Conservation (phyloP, 92 coral and sea anemone species). For the Porites divaricata region DNA sequence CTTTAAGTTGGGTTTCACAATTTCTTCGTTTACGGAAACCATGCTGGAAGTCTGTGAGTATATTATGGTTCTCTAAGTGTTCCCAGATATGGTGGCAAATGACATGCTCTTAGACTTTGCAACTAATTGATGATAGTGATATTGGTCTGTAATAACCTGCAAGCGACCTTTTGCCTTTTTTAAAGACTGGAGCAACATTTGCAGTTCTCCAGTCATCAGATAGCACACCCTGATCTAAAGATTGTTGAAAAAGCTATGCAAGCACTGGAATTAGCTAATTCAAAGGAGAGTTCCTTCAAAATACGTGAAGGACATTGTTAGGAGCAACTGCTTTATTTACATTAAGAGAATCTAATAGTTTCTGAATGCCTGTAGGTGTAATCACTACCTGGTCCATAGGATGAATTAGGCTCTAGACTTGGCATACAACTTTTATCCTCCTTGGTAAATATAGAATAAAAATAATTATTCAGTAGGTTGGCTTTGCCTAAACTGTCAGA, state of each 20-base stretch:
- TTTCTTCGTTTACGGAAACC: constrained; percentile 47
- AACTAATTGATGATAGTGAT: constrained; percentile 34
- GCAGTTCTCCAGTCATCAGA: constrained; percentile 17
- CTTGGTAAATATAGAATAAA: constrained; percentile 16
- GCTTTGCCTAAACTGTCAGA: constrained; percentile 26
- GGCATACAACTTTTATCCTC: constrained; percentile 2
- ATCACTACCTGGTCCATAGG: constrained; percentile 21
- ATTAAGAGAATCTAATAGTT: constrained; percentile 42
- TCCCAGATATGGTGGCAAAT: constrained; percentile 48
- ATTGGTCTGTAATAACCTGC: constrained; percentile 23
- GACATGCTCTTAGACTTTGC: constrained; percentile 35
- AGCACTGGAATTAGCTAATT: neutral
- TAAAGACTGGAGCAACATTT: constrained; percentile 41
- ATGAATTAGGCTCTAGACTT: constrained; percentile 4
- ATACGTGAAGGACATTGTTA: constrained; percentile 29
- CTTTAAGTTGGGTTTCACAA: constrained; percentile 39
- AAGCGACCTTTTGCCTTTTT: constrained; percentile 33
- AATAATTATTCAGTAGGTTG: neutral
- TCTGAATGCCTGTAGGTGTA: constrained; percentile 45
- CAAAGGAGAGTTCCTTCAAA: constrained; percentile 29
- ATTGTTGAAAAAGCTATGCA: constrained; percentile 48
- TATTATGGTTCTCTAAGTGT: constrained; percentile 43
- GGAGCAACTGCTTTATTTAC: constrained; percentile 49
- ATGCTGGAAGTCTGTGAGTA: constrained; percentile 48
- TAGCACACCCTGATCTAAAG: constrained; percentile 22